Conservation (phyloP, 1,140 invertebrate genomes). For the Nylanderia fulva region DNA sequence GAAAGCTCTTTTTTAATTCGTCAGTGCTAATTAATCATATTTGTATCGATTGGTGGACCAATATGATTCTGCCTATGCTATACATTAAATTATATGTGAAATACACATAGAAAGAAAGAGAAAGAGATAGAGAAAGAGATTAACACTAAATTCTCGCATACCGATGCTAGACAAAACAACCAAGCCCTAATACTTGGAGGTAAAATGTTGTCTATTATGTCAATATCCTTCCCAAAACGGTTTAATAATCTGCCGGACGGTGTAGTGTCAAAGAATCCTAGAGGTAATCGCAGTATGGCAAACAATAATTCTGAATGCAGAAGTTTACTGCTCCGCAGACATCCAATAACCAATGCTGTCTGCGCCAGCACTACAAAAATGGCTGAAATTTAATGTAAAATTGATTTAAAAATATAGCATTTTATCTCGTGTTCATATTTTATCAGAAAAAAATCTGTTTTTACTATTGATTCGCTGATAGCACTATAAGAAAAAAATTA, state of each 20-base stretch:
- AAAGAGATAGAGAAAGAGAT: constrained; percentile 54
- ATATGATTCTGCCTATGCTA: constrained; percentile 40
- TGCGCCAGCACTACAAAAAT: constrained; percentile 81
- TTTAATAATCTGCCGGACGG: constrained; percentile 88
- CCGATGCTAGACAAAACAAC: constrained; percentile 88
- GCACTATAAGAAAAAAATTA: constrained; percentile 3
- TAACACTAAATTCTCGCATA: constrained; percentile 84
- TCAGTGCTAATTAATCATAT: constrained; percentile 51
- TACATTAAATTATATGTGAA: constrained; percentile 22
- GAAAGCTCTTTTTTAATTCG: not conserved
- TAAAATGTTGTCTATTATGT: constrained; percentile 85
- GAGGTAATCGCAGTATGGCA: constrained; percentile 85
- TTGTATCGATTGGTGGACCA: constrained; percentile 77
- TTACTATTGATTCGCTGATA: not conserved
- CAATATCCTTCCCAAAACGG: constrained; percentile 87
- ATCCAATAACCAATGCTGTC: constrained; percentile 81
- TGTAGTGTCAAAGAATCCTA: constrained; percentile 88
- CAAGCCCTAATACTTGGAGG: constrained; percentile 84
- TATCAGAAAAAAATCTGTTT: not conserved
- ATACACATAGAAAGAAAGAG: constrained; percentile 18
- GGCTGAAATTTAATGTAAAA: constrained; percentile 82
- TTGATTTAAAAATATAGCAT: constrained; percentile 43
- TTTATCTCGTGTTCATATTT: not conserved
- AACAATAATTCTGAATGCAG: constrained; percentile 81
- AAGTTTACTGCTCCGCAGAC: constrained; percentile 81